A percentile compares a stretch with the other conserved stretches of the same genome.
Evolutionary conservation across 1,140 invertebrate species (phyloP).

Genomic region (Colletes gigas): DNA sequence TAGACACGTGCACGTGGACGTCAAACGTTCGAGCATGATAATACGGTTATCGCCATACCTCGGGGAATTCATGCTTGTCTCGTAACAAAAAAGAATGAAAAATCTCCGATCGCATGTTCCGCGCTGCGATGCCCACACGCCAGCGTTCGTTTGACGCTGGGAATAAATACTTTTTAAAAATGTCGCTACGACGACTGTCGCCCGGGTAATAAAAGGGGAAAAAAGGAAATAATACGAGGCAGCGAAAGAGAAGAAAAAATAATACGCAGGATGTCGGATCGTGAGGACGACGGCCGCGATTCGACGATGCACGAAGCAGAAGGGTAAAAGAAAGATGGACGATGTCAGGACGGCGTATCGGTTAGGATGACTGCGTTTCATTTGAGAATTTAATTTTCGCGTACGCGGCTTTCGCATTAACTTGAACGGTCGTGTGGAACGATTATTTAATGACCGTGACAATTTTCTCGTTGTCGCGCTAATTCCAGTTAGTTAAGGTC

Average conservation of each 20-base stretch:
- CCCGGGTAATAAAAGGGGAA: background rate
- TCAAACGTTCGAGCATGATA: slow-evolving; percentile 42
- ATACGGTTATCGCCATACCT: slow-evolving; percentile 41
- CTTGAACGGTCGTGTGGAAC: slow-evolving; percentile 29
- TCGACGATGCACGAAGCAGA: background rate
- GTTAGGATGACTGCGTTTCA: slow-evolving; percentile 28
- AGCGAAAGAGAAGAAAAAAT: background rate
- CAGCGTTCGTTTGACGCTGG: background rate
- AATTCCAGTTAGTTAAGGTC: slow-evolving; percentile 48
- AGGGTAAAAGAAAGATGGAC: background rate
- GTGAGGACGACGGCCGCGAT: background rate
- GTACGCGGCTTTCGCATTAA: slow-evolving; percentile 43
- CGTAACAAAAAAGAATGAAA: slow-evolving; percentile 39
- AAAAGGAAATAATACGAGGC: background rate
- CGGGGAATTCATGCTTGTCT: slow-evolving; percentile 47
- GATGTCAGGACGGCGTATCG: background rate
- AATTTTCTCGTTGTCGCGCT: slow-evolving; percentile 50
- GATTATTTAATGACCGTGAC: slow-evolving; percentile 50
- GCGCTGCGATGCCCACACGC: slow-evolving; percentile 13
- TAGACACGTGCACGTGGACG: slow-evolving; percentile 49
- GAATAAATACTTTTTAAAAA: slow-evolving; percentile 13
- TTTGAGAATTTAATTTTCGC: slow-evolving; percentile 41
- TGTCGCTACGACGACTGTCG: no score
- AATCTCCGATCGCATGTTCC: slow-evolving; percentile 34
- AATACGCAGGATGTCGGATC: background rate